A percentile compares a stretch with the other conserved stretches of the same genome.
Conservation (phyloP, 2,888 invertebrate genomes). For the Erebia epiphron region DNA sequence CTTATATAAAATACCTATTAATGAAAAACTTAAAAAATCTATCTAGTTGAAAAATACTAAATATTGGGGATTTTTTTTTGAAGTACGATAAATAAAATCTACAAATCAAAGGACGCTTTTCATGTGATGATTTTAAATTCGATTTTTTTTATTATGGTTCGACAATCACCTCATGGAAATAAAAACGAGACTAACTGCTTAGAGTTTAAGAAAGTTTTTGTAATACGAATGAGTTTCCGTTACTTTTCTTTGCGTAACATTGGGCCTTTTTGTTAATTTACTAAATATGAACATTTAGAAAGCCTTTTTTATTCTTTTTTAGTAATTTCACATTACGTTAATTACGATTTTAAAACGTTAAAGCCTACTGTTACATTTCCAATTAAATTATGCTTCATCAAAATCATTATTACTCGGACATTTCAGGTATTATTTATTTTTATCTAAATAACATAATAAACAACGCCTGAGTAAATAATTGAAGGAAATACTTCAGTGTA, state of each 20-base stretch:
- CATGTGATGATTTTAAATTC: too few species aligned
- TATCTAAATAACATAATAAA: slow-evolving; percentile 12
- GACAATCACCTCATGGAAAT: neutral
- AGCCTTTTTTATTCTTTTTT: neutral
- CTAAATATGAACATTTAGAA: too few species aligned
- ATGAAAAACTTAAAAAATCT: too few species aligned
- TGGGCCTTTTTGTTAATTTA: slow-evolving; percentile 17
- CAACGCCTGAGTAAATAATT: slow-evolving; percentile 3
- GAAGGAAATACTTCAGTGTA: neutral
- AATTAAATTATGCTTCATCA: neutral
- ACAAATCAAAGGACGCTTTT: too few species aligned
- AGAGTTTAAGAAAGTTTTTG: neutral
- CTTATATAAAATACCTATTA: too few species aligned
- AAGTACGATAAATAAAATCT: too few species aligned
- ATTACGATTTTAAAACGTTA: neutral
- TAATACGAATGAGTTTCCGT: slow-evolving; percentile 43
- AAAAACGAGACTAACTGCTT: neutral
- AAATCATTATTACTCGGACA: neutral
- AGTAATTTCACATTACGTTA: neutral
- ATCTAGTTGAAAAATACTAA: too few species aligned
- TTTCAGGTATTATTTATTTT: neutral
- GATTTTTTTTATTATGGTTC: too few species aligned
- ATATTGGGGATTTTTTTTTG: too few species aligned
- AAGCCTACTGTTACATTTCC: neutral
- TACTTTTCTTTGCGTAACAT: slow-evolving; percentile 21